These are phyloP conservation scores for Zosterops hypoxanthus DNA, from an alignment of 2,113 vertebrate species.

Conservation along the genomic window DNA sequence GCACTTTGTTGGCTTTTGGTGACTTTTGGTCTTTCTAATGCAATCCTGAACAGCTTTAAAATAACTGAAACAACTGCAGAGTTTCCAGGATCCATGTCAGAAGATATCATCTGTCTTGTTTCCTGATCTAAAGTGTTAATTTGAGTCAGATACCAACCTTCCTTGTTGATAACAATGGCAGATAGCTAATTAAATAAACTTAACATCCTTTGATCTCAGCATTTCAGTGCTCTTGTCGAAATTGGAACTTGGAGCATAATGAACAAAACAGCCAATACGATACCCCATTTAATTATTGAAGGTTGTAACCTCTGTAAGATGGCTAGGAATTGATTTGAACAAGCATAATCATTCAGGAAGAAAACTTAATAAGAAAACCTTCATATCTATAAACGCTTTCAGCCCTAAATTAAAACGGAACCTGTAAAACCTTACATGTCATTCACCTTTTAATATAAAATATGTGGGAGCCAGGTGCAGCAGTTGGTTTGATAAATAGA, in stretches of 20 bases:
- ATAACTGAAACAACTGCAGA: not conserved
- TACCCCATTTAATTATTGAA: slow-evolving; percentile 58
- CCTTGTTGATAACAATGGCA: slow-evolving; percentile 13
- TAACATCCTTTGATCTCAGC: slow-evolving; percentile 38
- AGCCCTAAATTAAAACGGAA: slow-evolving; percentile 26
- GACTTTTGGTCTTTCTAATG: not conserved
- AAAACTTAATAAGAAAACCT: slow-evolving; percentile 61
- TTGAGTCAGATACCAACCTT: slow-evolving; percentile 35
- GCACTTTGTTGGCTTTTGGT: not conserved
- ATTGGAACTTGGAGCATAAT: slow-evolving; percentile 30
- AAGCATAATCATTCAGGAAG: slow-evolving; percentile 51
- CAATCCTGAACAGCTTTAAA: slow-evolving; percentile 7
- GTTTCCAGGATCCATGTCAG: not conserved
- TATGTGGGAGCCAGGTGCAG: not conserved
- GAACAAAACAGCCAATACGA: slow-evolving; percentile 15
- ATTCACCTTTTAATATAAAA: not conserved
- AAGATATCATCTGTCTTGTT: not conserved
- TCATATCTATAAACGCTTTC: slow-evolving; percentile 45
- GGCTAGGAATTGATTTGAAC: slow-evolving; percentile 50
- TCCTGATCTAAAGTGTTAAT: slow-evolving; percentile 35
- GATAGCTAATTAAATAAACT: slow-evolving; percentile 58
- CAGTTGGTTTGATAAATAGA: slow-evolving; percentile 21
- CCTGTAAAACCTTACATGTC: not conserved
- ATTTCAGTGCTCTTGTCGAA: slow-evolving; percentile 53
- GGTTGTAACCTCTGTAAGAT: slow-evolving; percentile 47